phyloP scores from a whole-genome alignment of 2,113 vertebrate genomes.

The Varanus salvator region DNA sequence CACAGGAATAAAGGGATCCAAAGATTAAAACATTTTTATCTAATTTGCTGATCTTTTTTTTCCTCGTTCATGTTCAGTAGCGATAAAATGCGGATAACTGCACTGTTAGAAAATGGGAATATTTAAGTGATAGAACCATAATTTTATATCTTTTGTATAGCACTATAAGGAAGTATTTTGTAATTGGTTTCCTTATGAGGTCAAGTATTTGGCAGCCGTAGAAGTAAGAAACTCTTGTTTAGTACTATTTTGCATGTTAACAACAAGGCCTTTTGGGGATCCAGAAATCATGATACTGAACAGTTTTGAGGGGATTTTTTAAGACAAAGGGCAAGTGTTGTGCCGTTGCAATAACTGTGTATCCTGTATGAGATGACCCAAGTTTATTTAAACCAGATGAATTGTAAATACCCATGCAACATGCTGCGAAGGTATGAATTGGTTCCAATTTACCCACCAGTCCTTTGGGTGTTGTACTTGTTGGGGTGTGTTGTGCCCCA shows the following conservation, averaged over 20 bases:
- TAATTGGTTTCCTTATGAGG: constrained; percentile 77
- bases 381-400: constrained; percentile 67
- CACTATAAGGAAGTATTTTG: constrained; percentile 80
- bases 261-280: constrained; percentile 66
- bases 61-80: constrained; percentile 67
- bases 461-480: constrained; percentile 69
- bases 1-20: constrained; percentile 84
- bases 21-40: constrained; percentile 80
- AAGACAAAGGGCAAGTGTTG: constrained; percentile 61
- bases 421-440: constrained; percentile 67
- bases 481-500: constrained; percentile 68
- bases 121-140: constrained; percentile 73
- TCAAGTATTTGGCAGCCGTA: constrained; percentile 69
- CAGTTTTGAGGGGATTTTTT: constrained; percentile 48
- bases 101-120: constrained; percentile 69
- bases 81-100: constrained; percentile 66
- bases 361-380: constrained; percentile 59
- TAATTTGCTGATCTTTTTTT: constrained; percentile 69
- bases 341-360: constrained; percentile 71
- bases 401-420: constrained; percentile 66
- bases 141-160: constrained; percentile 81
- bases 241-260: constrained; percentile 79
- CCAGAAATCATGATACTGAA: constrained; percentile 67
- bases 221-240: constrained; percentile 68
- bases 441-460: constrained; percentile 54